phyloP scores from a whole-genome alignment of 2,797 vertebrate species.

The Eulemur coronatus region DNA sequence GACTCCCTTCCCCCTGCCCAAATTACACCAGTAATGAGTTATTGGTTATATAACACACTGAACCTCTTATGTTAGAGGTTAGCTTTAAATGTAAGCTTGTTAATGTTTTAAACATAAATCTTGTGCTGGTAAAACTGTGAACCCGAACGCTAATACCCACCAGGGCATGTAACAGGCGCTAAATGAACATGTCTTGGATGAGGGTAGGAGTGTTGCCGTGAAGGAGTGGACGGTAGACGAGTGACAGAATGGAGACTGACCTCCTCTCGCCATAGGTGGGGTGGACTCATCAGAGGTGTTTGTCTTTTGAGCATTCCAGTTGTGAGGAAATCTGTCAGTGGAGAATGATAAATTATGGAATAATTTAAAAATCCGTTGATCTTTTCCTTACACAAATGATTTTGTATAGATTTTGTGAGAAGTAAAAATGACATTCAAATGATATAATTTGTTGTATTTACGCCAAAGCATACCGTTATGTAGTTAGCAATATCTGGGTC shows the following conservation, averaged over 20 bases:
- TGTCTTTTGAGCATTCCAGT: conserved; percentile 19
- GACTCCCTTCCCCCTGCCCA: neutral
- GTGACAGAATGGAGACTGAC: neutral
- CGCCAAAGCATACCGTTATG: neutral
- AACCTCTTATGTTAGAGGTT: neutral
- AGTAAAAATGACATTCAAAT: conserved; percentile 32
- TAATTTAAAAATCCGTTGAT: neutral
- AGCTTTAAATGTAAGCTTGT: neutral
- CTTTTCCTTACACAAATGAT: neutral
- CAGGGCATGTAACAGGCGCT: neutral
- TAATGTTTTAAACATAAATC: conserved; percentile 30
- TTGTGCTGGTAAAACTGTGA: conserved; percentile 4
- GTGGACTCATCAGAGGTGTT: neutral
- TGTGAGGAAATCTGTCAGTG: neutral
- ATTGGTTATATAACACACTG: neutral
- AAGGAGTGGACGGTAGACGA: conserved; percentile 12
- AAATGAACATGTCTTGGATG: neutral
- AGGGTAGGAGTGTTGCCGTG: neutral
- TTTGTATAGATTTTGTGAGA: conserved; percentile 18
- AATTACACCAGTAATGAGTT: neutral
- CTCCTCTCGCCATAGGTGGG: neutral
- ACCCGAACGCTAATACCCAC: neutral
- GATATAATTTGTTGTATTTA: conserved; percentile 1
- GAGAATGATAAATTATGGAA: neutral
- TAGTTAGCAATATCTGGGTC: neutral